Evolutionary conservation across 2,888 invertebrate genomes (phyloP), one percentile per base, ranked within the genome.

Genomic region (Aphrophora alni): DNA sequence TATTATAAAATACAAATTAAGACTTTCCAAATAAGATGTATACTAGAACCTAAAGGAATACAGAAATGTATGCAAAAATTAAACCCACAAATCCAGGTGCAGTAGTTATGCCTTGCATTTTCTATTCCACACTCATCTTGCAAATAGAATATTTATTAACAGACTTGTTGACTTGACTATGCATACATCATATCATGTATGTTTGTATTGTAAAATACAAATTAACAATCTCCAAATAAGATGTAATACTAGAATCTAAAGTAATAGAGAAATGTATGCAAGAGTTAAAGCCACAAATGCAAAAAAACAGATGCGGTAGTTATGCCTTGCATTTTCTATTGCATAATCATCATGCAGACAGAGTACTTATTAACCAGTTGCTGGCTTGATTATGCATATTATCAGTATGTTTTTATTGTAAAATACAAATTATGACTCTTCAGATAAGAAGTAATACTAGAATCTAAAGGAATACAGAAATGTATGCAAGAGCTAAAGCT

Each of bases 51-150:
- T n/a, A n/a, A n/a, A n/a, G n/a, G n/a, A n/a, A n/a, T n/a, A n/a
- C n/a, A n/a, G n/a, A n/a, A n/a, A n/a, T n/a, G n/a, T n/a, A n/a
- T 28, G 77, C 77, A 77, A 77, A 71, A 21, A 17, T 70, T 70
- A 77, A n/a, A 77, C 69, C 77, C n/a, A 77, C 71, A 70, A 70
- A 44, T 38, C 10, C 26, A 71, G 21, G 14, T 38, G 78, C 44
- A 44, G 78, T 28, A 78, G 72, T 78, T 44, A 72, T 78, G 21
- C 69, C 77, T 77, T 33, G 77, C 77, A n/a, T n/a, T n/a, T n/a
- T n/a, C n/a, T n/a, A n/a, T n/a, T n/a, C n/a, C n/a, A 12, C 71
- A n/a, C n/a, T n/a, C n/a, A 4, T 33, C 44, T 12, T 8, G 44
- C 44, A 14, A 17, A 44, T 12, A 44, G 17, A 44, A 12, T 44